These are phyloP conservation scores for Ectropis crepuscularia DNA, from an alignment of 2,888 invertebrate genomes.

Conservation along the genomic window DNA sequence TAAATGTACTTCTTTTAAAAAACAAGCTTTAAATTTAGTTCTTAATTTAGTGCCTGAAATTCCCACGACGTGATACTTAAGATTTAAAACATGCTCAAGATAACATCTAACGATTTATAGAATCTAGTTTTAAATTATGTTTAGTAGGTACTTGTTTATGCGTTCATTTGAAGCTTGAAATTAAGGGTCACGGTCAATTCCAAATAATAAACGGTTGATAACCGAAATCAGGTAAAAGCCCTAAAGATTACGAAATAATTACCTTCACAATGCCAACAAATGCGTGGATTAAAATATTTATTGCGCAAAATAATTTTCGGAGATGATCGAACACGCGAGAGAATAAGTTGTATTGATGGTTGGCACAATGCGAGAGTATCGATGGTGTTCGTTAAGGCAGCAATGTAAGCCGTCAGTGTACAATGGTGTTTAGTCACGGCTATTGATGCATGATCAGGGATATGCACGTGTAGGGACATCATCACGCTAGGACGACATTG, in stretches of 20 bases:
- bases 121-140: slow-evolving; percentile 17
- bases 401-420: slow-evolving; percentile 41
- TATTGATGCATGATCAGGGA: slow-evolving; percentile 54
- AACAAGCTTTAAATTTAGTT: slow-evolving; percentile 5
- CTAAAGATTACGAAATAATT: slow-evolving; percentile 69
- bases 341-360: slow-evolving; percentile 48
- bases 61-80: slow-evolving; percentile 37
- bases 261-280: slow-evolving; percentile 57
- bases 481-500: slow-evolving; percentile 71
- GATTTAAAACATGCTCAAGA: slow-evolving; percentile 34
- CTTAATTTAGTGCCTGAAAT: slow-evolving; percentile 39
- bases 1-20: no score
- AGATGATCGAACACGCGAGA: slow-evolving; percentile 55
- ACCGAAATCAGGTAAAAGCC: slow-evolving; percentile 54
- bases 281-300: slow-evolving; percentile 37
- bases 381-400: slow-evolving; percentile 40
- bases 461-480: slow-evolving; percentile 55
- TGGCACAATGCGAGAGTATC: slow-evolving; percentile 30
- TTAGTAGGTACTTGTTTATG: slow-evolving; percentile 1
- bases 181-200: slow-evolving; percentile 69
- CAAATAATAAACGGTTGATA: slow-evolving; percentile 68
- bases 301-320: slow-evolving; percentile 62
- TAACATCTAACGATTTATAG: slow-evolving; percentile 30
- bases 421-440: slow-evolving; percentile 54
- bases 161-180: slow-evolving; percentile 42